Evolutionary conservation across 2,113 vertebrate genomes (phyloP).

Genomic region (Meleagris gallopavo): DNA sequence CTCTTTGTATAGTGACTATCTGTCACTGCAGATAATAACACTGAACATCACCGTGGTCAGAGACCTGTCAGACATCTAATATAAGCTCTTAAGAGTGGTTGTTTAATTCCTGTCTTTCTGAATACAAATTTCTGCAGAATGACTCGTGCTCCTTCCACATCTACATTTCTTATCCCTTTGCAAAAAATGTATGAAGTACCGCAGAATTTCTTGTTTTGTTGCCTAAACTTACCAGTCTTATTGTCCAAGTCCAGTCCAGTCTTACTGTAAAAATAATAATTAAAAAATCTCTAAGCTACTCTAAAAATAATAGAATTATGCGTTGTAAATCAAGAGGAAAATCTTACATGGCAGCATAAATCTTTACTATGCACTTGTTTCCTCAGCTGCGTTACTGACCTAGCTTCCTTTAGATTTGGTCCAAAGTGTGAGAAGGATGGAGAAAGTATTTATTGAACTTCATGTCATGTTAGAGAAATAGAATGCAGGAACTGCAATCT

Average conservation of each 20-base stretch:
- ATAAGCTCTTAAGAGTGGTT: not conserved
- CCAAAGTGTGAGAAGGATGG: not conserved
- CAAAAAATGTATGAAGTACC: not conserved
- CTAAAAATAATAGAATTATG: not conserved
- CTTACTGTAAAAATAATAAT: not conserved
- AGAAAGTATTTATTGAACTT: not conserved
- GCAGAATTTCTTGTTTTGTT: not conserved
- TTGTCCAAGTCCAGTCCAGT: not conserved
- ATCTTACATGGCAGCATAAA: not conserved
- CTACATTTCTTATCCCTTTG: not conserved
- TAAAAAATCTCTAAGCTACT: not conserved
- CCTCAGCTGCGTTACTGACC: not conserved
- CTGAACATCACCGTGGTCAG: accelerated
- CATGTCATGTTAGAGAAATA: not conserved
- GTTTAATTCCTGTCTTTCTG: not conserved
- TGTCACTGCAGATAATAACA: not conserved
- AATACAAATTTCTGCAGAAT: not conserved
- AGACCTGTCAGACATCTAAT: not conserved
- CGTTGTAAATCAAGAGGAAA: not conserved
- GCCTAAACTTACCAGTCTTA: not conserved
- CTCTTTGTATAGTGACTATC: not conserved
- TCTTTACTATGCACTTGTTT: not conserved
- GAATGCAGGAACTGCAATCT: not conserved
- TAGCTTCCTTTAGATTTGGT: not conserved
- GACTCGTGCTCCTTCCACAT: not conserved